A percentile compares a stretch with the other conserved stretches of the same genome.
Conservation (phyloP, 2,797 vertebrate genomes). For the Danio kyathit region DNA sequence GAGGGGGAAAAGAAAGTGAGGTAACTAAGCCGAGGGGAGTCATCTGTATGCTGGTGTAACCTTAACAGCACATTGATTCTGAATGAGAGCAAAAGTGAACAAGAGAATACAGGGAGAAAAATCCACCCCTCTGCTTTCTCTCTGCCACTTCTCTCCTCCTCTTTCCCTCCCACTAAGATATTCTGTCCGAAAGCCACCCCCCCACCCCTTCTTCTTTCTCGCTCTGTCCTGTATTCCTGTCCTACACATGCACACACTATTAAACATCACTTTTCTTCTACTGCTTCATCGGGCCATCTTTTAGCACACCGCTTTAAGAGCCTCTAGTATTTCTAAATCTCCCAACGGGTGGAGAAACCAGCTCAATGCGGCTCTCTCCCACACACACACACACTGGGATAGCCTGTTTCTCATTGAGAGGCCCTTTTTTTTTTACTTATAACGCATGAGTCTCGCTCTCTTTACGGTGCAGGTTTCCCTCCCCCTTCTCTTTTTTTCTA, state of each 20-base stretch:
- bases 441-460: conserved; percentile 36
- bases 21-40: background rate
- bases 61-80: background rate
- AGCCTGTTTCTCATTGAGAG: conserved; percentile 59
- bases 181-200: conserved; percentile 61
- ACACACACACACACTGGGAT: conserved; percentile 45
- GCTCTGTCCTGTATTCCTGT: conserved; percentile 65
- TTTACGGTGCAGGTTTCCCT: conserved; percentile 46
- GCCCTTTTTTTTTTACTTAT: conserved; percentile 49
- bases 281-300: background rate
- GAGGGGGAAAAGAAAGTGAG: background rate
- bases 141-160: conserved; percentile 63
- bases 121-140: conserved; percentile 50
- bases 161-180: conserved; percentile 65
- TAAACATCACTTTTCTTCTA: conserved; percentile 58
- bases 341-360: conserved; percentile 61
- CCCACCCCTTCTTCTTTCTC: conserved; percentile 37
- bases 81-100: conserved; percentile 38
- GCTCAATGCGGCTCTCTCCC: conserved; percentile 62
- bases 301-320: conserved; percentile 63
- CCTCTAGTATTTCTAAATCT: conserved; percentile 64
- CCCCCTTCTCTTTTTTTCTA: conserved; percentile 51
- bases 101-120: conserved; percentile 30
- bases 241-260: conserved; percentile 39
- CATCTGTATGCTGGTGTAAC: background rate